phyloP scores from a whole-genome alignment of 2,113 vertebrate genomes.

The Lanius ludovicianus region DNA sequence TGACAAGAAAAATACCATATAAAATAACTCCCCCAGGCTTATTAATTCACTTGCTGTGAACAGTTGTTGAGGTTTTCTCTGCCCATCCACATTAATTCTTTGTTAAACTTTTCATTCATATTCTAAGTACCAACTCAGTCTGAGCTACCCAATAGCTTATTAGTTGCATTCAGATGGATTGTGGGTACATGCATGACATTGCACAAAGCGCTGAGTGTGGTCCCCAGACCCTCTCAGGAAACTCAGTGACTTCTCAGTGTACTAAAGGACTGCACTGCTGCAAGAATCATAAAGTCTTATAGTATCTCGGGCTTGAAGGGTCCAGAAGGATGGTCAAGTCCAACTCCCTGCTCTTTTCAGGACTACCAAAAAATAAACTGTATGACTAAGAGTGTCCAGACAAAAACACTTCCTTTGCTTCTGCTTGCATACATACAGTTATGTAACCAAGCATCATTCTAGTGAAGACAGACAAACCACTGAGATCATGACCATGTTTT shows the following conservation, averaged over 20 bases:
- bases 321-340: not conserved
- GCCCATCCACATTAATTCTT: not conserved
- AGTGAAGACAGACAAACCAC: not conserved
- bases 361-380: not conserved
- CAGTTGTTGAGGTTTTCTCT: not conserved
- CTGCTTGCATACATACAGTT: not conserved
- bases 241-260: not conserved
- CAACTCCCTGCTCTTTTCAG: not conserved
- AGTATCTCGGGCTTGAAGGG: not conserved
- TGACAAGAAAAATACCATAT: not conserved
- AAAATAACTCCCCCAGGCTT: not conserved
- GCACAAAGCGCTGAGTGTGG: not conserved
- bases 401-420: not conserved
- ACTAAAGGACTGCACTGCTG: accelerated
- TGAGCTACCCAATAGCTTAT: not conserved
- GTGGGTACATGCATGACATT: not conserved
- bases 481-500: not conserved
- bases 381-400: not conserved
- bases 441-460: not conserved
- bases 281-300: not conserved
- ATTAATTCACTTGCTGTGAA: not conserved
- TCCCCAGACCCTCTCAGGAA: not conserved
- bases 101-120: not conserved
- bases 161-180: not conserved
- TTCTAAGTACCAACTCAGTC: not conserved